phyloP scores from a whole-genome alignment of 2,888 invertebrate species.

The Colostygia pectinataria region DNA sequence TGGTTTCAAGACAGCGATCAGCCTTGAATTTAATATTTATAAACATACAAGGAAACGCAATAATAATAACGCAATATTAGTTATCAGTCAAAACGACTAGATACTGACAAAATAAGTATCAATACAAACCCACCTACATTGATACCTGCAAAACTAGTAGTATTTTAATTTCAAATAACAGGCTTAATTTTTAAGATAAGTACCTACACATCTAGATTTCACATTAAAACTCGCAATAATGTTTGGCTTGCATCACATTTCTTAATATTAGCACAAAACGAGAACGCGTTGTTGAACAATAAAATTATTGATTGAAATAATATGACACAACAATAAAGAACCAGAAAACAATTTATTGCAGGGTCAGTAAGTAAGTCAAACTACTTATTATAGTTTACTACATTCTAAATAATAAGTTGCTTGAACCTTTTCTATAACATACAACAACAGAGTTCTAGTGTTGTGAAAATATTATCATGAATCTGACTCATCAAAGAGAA shows the following conservation, averaged over 20 bases:
- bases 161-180: too few species aligned
- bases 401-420: too few species aligned
- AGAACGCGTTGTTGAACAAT: conserved; percentile 27
- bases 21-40: conserved; percentile 4
- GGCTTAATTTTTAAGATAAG: too few species aligned
- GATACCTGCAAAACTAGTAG: too few species aligned
- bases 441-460: too few species aligned
- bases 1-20: conserved; percentile 5
- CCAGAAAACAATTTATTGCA: conserved; percentile 20
- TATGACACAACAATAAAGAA: conserved; percentile 30
- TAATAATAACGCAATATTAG: not conserved
- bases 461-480: too few species aligned
- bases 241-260: conserved; percentile 31
- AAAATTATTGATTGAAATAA: conserved; percentile 21
- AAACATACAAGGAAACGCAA: conserved; percentile 2
- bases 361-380: not conserved
- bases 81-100: too few species aligned
- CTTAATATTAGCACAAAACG: conserved; percentile 26
- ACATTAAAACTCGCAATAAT: conserved; percentile 6
- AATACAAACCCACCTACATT: too few species aligned
- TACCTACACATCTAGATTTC: not conserved
- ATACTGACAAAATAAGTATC: too few species aligned
- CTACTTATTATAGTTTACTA: too few species aligned
- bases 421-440: too few species aligned
- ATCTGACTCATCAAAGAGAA: too few species aligned